phyloP scores from a whole-genome alignment of 2,797 vertebrate genomes.

The Malacoctenus gilli region DNA sequence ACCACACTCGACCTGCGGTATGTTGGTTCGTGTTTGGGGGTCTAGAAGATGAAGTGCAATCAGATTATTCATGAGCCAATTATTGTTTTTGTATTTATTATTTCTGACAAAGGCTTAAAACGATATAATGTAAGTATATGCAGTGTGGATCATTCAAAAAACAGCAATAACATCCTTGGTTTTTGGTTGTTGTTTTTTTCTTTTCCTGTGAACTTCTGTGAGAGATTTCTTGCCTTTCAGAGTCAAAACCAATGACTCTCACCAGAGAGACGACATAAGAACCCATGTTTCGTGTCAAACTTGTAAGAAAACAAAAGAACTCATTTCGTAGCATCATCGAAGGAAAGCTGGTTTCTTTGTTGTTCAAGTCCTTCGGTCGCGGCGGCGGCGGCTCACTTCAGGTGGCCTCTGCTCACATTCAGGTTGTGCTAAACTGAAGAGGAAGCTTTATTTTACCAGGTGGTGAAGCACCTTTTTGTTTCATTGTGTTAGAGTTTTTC shows the following conservation, averaged over 20 bases:
- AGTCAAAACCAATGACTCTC: slow-evolving; percentile 72
- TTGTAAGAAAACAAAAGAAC: slow-evolving; percentile 31
- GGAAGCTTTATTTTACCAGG: slow-evolving; percentile 79
- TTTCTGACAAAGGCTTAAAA: slow-evolving; percentile 68
- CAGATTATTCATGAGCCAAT: slow-evolving; percentile 85
- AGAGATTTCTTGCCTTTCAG: slow-evolving; percentile 63
- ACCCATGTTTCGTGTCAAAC: slow-evolving; percentile 61
- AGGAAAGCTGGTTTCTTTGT: slow-evolving; percentile 62
- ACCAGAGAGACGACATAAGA: slow-evolving; percentile 49
- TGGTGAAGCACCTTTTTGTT: slow-evolving; percentile 69
- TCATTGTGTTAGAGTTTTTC: slow-evolving; percentile 53
- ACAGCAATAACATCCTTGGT: slow-evolving; percentile 77
- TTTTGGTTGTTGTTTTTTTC: too few relatives aligned
- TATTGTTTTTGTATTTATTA: slow-evolving; percentile 87
- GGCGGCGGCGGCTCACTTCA: slow-evolving; percentile 45
- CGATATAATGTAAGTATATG: slow-evolving; percentile 62
- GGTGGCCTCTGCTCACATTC: slow-evolving; percentile 61
- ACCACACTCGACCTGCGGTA: slow-evolving; percentile 75
- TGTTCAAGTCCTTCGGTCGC: slow-evolving; percentile 45
- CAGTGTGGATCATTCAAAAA: slow-evolving; percentile 67
- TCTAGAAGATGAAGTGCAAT: slow-evolving; percentile 92
- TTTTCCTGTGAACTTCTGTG: slow-evolving; percentile 54
- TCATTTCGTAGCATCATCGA: slow-evolving; percentile 55
- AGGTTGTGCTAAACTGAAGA: slow-evolving; percentile 68
- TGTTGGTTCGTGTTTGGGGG: slow-evolving; percentile 80